Evolutionary conservation across 2,113 vertebrate species (phyloP).

Genomic region (Myocastor coypus): DNA sequence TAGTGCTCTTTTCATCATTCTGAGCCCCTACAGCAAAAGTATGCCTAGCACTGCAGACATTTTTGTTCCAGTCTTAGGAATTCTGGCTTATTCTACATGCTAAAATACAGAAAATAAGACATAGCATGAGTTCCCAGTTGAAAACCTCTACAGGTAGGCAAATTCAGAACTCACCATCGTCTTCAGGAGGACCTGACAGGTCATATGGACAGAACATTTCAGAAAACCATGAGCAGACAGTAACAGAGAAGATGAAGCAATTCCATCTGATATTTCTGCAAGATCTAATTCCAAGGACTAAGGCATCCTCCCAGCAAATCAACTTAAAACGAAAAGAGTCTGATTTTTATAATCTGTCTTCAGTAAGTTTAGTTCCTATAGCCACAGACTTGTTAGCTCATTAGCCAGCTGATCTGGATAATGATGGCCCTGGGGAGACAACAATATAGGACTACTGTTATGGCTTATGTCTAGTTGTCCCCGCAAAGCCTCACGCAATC

Average conservation of each 20-base stretch:
- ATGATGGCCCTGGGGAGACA: constrained; percentile 61
- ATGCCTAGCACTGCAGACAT: not conserved
- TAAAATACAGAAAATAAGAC: not conserved
- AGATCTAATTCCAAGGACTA: constrained; percentile 57
- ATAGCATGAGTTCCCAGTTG: not conserved
- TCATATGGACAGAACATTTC: constrained; percentile 70
- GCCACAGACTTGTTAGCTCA: constrained; percentile 56
- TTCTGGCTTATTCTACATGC: not conserved
- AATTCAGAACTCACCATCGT: constrained; percentile 65
- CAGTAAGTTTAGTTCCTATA: constrained; percentile 57
- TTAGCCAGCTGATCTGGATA: constrained; percentile 61
- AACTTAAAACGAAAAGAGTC: constrained; percentile 55
- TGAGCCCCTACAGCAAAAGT: not conserved
- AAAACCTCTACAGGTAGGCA: constrained; percentile 11
- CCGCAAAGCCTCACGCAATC: too few species aligned
- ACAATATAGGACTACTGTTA: constrained; percentile 12
- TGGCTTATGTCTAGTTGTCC: too few species aligned
- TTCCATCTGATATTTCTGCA: constrained; percentile 60
- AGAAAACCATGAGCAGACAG: constrained; percentile 67
- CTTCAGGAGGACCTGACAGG: constrained; percentile 68
- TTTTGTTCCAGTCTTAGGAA: constrained; percentile 12
- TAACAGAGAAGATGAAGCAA: constrained; percentile 64
- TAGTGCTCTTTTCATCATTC: constrained; percentile 14
- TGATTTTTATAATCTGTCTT: constrained; percentile 65
- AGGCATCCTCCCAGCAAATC: constrained; percentile 66